Percentiles rank a stretch among this genome's conserved stretches.
phyloP scores from a whole-genome alignment of 2,113 vertebrate species.

The Etheostoma spectabile region DNA sequence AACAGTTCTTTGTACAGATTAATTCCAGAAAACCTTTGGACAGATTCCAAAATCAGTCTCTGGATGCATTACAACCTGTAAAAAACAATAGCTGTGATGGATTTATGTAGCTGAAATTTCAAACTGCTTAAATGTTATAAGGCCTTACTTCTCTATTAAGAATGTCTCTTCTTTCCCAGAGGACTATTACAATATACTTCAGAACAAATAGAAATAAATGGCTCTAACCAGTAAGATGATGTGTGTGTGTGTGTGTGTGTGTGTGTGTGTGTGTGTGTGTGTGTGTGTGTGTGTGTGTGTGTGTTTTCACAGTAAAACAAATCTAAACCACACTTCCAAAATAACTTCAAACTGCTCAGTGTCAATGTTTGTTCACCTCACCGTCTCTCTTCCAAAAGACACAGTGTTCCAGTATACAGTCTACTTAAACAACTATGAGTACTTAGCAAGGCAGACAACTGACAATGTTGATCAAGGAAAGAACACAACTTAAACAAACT shows the following conservation, averaged over 20 bases:
- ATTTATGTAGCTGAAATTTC: constrained; percentile 26
- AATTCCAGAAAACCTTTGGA: constrained; percentile 11
- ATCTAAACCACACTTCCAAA: constrained; percentile 65
- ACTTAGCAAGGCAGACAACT: constrained; percentile 52
- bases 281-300: constrained; percentile 15
- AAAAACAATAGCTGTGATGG: constrained; percentile 13
- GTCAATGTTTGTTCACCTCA: constrained; percentile 75
- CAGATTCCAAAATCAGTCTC: constrained; percentile 14
- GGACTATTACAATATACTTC: constrained; percentile 44
- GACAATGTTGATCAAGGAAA: constrained; percentile 62
- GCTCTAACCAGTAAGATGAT: constrained; percentile 46
- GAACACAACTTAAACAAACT: constrained; percentile 14
- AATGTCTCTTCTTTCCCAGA: constrained; percentile 42
- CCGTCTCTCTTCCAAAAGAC: constrained; percentile 66
- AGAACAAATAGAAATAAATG: constrained; percentile 68
- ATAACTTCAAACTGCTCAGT: constrained; percentile 74
- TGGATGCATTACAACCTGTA: constrained; percentile 17
- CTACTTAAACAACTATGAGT: constrained; percentile 64
- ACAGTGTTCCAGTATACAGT: constrained; percentile 45
- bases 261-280: neutral
- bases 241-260: neutral
- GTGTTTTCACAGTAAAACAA: constrained; percentile 45
- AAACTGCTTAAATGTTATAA: constrained; percentile 31
- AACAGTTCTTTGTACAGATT: neutral
- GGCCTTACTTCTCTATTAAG: constrained; percentile 42